phyloP scores from a whole-genome alignment of 2,797 vertebrate species.

The Liparis tanakae region DNA sequence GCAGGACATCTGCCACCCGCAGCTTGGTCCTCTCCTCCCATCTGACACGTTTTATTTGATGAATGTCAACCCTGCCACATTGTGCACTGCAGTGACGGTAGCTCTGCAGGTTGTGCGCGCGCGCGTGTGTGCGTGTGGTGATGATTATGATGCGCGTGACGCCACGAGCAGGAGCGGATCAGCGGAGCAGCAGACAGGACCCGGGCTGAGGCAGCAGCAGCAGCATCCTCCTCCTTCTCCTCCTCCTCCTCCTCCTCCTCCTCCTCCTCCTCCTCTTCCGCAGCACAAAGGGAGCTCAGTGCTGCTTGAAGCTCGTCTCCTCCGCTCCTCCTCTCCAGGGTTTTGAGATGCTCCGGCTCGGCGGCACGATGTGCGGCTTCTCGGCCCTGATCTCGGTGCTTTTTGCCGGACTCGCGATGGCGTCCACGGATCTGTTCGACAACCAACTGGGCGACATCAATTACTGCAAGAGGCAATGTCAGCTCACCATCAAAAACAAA shows the following conservation, averaged over 20 bases:
- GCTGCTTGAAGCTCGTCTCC: constrained; percentile 53
- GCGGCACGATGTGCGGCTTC: constrained; percentile 74
- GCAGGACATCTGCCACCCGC: constrained; percentile 27
- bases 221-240: constrained; percentile 2
- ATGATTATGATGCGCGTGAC: constrained; percentile 74
- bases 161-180: constrained; percentile 69
- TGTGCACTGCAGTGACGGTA: constrained; percentile 62
- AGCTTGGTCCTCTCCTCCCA: background rate
- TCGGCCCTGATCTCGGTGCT: constrained; percentile 80
- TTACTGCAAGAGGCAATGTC: constrained; percentile 92
- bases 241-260: constrained; percentile 33
- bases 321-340: constrained; percentile 42
- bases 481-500: constrained; percentile 84
- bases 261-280: no score
- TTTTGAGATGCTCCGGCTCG: constrained; percentile 75
- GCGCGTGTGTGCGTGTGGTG: constrained; percentile 52
- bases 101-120: constrained; percentile 37
- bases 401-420: constrained; percentile 76
- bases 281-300: constrained; percentile 85
- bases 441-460: constrained; percentile 91
- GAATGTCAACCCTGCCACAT: constrained; percentile 44
- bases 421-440: constrained; percentile 86
- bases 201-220: constrained; percentile 63
- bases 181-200: constrained; percentile 43
- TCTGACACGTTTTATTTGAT: constrained; percentile 12